Evolutionary conservation across 2,888 invertebrate species (phyloP), one percentile per base, ranked within the genome.

Genomic region (Philopedon plagiatum): DNA sequence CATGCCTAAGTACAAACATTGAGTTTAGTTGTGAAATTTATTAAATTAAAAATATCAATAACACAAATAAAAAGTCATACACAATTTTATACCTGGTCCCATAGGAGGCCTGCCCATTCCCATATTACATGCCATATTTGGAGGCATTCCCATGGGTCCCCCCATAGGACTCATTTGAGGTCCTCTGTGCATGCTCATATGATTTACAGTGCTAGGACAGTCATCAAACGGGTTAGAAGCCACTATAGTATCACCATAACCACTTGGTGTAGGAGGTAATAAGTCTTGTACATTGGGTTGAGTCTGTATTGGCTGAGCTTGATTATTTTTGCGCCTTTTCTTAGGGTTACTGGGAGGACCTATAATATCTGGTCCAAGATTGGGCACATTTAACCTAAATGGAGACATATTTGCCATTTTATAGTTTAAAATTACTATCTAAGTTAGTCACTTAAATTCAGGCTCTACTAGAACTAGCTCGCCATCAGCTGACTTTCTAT

Each of bases 181-280:
- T 21, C 80, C 83, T 54, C 84, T 79, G 29, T 81, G 80, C 79
- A 83, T 81, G 5, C 46, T 64, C 78, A 85, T 84, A n/a, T 81
- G 80, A 76, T 82, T 84, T 60, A 86, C 83, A 51, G 81, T 82
- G 77, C 82, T 90, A 57, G 94, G 94, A 63, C 94, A 94, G 84
- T 97, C 97, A 86, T 97, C 97, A 85, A 97, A 97, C 39, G 97
- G 97, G 86, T 97, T 97, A 75, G 95, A 96, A 69, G 97, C 97
- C 74, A 96, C 93, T 82, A 97, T 95, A 71, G 96, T 97, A 83
- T 97, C 97, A 37, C 96, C 96, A 86, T 94, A 96, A 77, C 95
- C 95, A 51, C 94, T 92, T 81, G 95, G 88, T 1, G 92, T 91
- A 23, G 96, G 96, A 49, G 96, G 96, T 54, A 96, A 94, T 79